A percentile compares a stretch with the other conserved stretches of the same genome.
Evolutionary conservation across 2,888 invertebrate genomes (phyloP).

Genomic region (Tanytarsus gracilentus): DNA sequence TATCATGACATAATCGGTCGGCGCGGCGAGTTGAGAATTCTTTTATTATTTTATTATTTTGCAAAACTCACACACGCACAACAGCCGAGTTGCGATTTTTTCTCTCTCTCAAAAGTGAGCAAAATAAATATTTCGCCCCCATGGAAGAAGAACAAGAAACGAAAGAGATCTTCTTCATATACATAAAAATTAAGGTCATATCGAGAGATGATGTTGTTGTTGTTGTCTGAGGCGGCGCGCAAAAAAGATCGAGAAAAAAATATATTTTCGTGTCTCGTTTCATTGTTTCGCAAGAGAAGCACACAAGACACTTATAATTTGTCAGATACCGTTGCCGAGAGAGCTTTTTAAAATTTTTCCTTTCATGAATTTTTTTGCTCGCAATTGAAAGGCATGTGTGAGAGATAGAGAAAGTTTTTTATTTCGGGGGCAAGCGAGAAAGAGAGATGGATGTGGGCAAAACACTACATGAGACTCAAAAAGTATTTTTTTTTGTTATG

Average conservation of each 20-base stretch:
- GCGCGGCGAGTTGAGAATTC: no score
- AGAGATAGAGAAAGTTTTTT: neutral
- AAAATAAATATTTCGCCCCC: no score
- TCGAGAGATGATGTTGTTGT: constrained; percentile 7
- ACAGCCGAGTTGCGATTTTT: no score
- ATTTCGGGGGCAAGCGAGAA: no score
- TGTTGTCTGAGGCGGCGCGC: neutral
- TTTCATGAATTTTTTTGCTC: neutral
- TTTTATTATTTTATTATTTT: no score
- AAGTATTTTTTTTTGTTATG: neutral
- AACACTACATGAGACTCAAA: no score
- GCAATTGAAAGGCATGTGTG: neutral
- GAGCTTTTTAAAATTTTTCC: neutral
- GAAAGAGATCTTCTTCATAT: no score
- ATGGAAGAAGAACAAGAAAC: no score
- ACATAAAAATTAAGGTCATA: constrained; percentile 18
- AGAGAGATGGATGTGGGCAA: no score
- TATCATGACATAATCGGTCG: constrained; percentile 22
- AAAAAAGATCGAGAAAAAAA: neutral
- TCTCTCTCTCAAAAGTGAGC: neutral
- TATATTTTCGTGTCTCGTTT: constrained; percentile 14
- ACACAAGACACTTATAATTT: neutral
- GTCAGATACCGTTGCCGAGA: neutral
- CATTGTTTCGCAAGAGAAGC: neutral
- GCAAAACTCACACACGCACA: neutral